A percentile compares a stretch with the other conserved stretches of the same genome.
These are phyloP conservation scores for Butastur rufipennis DNA, from an alignment of 2,113 vertebrate genomes.

Conservation along the genomic window DNA sequence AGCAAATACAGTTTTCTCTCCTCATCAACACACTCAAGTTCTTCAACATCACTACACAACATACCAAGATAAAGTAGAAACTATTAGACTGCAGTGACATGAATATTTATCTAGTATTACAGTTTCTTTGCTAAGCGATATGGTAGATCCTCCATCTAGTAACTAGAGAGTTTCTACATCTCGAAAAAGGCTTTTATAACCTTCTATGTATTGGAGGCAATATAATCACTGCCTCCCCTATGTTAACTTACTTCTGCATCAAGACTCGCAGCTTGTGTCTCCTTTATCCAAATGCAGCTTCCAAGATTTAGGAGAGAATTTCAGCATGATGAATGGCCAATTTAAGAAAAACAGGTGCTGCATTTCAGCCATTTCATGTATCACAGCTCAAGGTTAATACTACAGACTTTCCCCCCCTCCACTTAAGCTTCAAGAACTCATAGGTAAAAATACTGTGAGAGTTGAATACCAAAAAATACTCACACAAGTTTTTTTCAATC, in stretches of 20 bases:
- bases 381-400: neutral
- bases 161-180: neutral
- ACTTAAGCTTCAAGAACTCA: neutral
- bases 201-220: neutral
- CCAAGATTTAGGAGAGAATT: neutral
- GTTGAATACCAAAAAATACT: conserved; percentile 37
- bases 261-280: neutral
- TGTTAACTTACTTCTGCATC: neutral
- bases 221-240: neutral
- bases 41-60: neutral
- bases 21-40: neutral
- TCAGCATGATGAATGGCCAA: neutral
- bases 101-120: neutral
- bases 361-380: neutral
- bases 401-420: accelerated
- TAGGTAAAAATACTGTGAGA: neutral
- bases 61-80: neutral
- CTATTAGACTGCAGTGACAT: neutral
- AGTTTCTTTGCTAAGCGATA: neutral
- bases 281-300: neutral
- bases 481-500: conserved; percentile 77
- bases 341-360: neutral
- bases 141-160: neutral
- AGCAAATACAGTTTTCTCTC: neutral
- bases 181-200: neutral